Conservation (phyloP, 2,797 vertebrate species). For the Rhinichthys osculus region DNA sequence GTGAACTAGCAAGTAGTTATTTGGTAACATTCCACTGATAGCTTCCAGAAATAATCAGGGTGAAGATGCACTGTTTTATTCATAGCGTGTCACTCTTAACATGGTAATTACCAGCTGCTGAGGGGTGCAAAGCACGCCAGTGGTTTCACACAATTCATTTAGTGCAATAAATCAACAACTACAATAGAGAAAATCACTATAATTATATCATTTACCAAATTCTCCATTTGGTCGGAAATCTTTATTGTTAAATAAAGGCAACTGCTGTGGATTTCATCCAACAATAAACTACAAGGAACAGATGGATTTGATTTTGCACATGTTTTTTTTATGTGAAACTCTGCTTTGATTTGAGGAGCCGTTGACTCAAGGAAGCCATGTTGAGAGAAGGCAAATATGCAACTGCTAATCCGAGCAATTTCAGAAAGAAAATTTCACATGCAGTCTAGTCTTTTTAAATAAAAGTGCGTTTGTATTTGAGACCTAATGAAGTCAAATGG, state of each 20-base stretch:
- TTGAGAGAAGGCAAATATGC: slow-evolving; percentile 89
- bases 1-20: slow-evolving; percentile 79
- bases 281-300: neutral
- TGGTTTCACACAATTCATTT: slow-evolving; percentile 71
- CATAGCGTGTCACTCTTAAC: slow-evolving; percentile 78
- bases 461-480: slow-evolving; percentile 81
- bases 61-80: slow-evolving; percentile 81
- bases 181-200: slow-evolving; percentile 46
- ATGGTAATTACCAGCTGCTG: slow-evolving; percentile 80
- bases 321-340: neutral
- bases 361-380: slow-evolving; percentile 83
- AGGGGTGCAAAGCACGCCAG: slow-evolving; percentile 68
- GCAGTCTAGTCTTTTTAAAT: slow-evolving; percentile 79
- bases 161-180: slow-evolving; percentile 64
- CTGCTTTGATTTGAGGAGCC: slow-evolving; percentile 83
- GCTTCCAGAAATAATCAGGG: slow-evolving; percentile 79
- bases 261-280: slow-evolving; percentile 17
- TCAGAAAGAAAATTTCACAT: slow-evolving; percentile 72
- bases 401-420: slow-evolving; percentile 67
- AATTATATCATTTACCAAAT: slow-evolving; percentile 56
- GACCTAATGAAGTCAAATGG: slow-evolving; percentile 75
- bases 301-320: slow-evolving; percentile 7
- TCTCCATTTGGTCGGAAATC: slow-evolving; percentile 23
- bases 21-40: slow-evolving; percentile 83
- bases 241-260: slow-evolving; percentile 38